Conservation (phyloP, 2,888 invertebrate genomes). For the Orchestes rusci region DNA sequence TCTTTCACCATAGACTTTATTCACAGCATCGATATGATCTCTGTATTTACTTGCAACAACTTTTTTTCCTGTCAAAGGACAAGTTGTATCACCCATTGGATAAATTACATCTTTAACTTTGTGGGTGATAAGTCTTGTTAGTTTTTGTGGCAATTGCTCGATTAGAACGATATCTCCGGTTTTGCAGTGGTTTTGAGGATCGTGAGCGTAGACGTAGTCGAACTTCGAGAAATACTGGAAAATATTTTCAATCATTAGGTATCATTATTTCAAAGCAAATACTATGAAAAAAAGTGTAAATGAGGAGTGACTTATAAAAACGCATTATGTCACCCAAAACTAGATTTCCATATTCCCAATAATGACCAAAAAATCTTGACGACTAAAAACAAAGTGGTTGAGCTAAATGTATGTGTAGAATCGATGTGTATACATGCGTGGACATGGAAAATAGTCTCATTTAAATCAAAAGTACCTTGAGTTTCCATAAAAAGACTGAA, state of each 20-base stretch:
- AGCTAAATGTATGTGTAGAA: too few relatives aligned
- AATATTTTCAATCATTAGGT: not conserved
- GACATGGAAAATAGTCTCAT: too few relatives aligned
- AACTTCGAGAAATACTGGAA: constrained; percentile 72
- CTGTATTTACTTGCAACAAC: constrained; percentile 66
- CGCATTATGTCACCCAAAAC: too few relatives aligned
- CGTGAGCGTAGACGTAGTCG: constrained; percentile 67
- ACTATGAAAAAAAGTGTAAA: too few relatives aligned
- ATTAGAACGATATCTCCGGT: constrained; percentile 78
- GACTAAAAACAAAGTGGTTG: too few relatives aligned
- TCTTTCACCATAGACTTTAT: constrained; percentile 62
- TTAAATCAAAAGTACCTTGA: too few relatives aligned
- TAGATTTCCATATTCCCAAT: too few relatives aligned
- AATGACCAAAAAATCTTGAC: too few relatives aligned
- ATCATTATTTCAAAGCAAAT: not conserved
- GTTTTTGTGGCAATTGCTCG: constrained; percentile 61
- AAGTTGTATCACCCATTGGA: constrained; percentile 76
- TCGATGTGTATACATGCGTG: too few relatives aligned
- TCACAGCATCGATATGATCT: constrained; percentile 62
- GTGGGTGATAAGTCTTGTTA: constrained; percentile 73
- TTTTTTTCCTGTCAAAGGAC: constrained; percentile 77
- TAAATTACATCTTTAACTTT: constrained; percentile 72
- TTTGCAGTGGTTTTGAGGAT: constrained; percentile 70
- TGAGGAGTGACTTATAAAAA: too few relatives aligned
- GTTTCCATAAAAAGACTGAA: too few relatives aligned